Conservation (phyloP, 2,888 invertebrate genomes). For the Platycnemis pennipes region DNA sequence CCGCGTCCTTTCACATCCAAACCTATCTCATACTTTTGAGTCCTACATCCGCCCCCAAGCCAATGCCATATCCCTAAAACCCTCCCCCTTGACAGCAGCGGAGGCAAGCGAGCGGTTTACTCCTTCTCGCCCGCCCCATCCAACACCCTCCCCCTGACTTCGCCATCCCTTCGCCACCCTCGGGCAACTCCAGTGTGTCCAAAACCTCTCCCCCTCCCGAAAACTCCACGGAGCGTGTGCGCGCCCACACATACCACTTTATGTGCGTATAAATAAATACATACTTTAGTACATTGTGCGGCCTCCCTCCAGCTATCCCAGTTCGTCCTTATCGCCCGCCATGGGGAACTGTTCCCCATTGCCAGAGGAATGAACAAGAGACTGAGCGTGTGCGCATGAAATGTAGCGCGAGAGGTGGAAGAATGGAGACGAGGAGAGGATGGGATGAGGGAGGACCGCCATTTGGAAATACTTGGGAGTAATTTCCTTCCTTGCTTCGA, state of each 20-base stretch:
- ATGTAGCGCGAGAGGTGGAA: neutral
- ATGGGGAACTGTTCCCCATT: neutral
- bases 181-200: neutral
- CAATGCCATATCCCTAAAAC: slow-evolving; percentile 54
- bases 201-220: neutral
- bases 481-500: slow-evolving; percentile 68
- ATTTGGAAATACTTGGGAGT: slow-evolving; percentile 67
- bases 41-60: slow-evolving; percentile 51
- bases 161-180: neutral
- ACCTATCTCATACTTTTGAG: slow-evolving; percentile 19
- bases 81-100: slow-evolving; percentile 14
- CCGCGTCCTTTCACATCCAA: slow-evolving; percentile 33
- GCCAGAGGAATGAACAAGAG: slow-evolving; percentile 1
- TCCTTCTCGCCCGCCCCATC: neutral
- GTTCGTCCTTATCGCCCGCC: neutral
- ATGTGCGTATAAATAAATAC: neutral
- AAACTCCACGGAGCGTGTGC: neutral
- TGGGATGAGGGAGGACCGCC: slow-evolving; percentile 30
- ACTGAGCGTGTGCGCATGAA: slow-evolving; percentile 37
- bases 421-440: neutral
- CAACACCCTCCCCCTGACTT: neutral
- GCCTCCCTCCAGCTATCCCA: neutral
- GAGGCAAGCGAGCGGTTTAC: neutral
- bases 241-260: neutral
- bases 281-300: no score